Conservation (phyloP, 1,140 invertebrate species). For the Lordiphosa clarofinis region DNA sequence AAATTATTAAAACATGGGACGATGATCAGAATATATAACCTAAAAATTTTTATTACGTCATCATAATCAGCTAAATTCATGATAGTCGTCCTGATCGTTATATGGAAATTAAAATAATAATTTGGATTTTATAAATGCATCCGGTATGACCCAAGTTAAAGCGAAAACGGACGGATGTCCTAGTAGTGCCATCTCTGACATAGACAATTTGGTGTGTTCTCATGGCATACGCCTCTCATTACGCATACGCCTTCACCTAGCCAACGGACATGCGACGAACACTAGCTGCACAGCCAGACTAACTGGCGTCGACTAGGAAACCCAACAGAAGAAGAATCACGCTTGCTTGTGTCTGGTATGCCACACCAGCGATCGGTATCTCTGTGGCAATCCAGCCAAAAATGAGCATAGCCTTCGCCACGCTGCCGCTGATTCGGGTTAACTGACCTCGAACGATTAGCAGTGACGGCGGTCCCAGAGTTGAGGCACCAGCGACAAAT, state of each 20-base stretch:
- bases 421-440: constrained; percentile 32
- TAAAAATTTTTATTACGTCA: too few species aligned
- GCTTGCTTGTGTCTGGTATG: constrained; percentile 8
- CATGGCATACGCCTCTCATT: constrained; percentile 11
- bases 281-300: constrained; percentile 35
- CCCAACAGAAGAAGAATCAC: constrained; percentile 1
- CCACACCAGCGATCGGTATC: constrained; percentile 27
- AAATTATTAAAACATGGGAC: too few species aligned
- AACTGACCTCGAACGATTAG: constrained; percentile 73
- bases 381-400: constrained; percentile 16
- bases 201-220: too few species aligned
- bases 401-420: constrained; percentile 25
- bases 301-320: constrained; percentile 46
- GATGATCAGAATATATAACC: too few species aligned
- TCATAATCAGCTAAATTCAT: too few species aligned
- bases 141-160: too few species aligned
- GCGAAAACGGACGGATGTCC: too few species aligned
- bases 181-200: too few species aligned
- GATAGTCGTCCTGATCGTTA: too few species aligned
- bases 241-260: constrained; percentile 14
- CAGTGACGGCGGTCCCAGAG: constrained; percentile 49
- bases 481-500: constrained; percentile 61
- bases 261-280: neutral
- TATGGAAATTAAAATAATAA: too few species aligned
- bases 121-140: too few species aligned